phyloP scores from a whole-genome alignment of 2,888 invertebrate species.

The Oscheius sp. region DNA sequence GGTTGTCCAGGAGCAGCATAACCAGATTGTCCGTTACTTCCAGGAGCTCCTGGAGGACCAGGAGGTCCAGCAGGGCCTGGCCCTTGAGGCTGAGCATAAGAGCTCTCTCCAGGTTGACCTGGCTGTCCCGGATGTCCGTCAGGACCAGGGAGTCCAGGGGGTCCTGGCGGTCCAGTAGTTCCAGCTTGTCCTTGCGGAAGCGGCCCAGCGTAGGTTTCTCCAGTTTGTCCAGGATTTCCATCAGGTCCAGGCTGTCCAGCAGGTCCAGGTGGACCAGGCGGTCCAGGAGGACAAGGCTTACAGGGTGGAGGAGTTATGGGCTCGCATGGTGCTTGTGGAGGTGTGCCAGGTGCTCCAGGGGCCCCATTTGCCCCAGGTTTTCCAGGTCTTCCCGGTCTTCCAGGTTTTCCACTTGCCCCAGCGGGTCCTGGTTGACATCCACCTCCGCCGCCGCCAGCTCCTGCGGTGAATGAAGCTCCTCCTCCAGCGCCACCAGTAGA shows the following conservation, averaged over 20 bases:
- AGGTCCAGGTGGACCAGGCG: conserved; percentile 31
- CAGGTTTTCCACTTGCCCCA: conserved; percentile 15
- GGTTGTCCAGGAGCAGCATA: conserved; percentile 38
- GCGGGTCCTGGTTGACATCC: conserved; percentile 14
- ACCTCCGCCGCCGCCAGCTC: not conserved
- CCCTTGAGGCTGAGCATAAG: conserved; percentile 29
- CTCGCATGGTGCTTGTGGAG: conserved; percentile 10
- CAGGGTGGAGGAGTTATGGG: conserved; percentile 7
- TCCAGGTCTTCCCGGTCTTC: conserved; percentile 17
- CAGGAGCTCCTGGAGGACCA: conserved; percentile 35
- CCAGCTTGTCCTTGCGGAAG: conserved; percentile 13
- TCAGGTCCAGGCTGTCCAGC: conserved; percentile 23
- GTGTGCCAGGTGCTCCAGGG: conserved; percentile 12
- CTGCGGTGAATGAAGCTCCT: not conserved
- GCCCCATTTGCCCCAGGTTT: conserved; percentile 17
- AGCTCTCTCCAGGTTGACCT: conserved; percentile 6
- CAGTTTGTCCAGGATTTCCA: not conserved
- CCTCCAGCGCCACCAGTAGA: not conserved
- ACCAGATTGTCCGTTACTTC: conserved; percentile 32
- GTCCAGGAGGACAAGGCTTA: conserved; percentile 26
- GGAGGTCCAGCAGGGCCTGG: conserved; percentile 27
- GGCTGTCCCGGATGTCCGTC: conserved; percentile 31
- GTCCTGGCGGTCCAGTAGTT: not conserved
- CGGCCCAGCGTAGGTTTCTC: not conserved
- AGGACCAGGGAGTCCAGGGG: conserved; percentile 28